Percentiles rank a stretch among this genome's conserved stretches.
Conservation (phyloP, 2,797 vertebrate species). For the Myotis myotis region DNA sequence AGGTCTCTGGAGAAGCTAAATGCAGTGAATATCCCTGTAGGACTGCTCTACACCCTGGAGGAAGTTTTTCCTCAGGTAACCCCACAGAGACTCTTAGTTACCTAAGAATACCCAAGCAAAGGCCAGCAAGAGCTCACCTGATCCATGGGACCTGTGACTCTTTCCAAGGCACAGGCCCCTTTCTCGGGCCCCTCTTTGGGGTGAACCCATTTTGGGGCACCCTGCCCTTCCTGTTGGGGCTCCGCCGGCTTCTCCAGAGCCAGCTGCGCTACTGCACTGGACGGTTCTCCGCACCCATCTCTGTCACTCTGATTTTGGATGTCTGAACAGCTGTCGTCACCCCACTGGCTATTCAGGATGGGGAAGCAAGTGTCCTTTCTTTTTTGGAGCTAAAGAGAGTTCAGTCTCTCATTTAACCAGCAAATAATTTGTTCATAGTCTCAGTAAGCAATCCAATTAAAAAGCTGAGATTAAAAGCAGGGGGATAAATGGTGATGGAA, state of each 20-base stretch:
- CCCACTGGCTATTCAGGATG: background rate
- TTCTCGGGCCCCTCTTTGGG: background rate
- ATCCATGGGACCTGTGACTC: background rate
- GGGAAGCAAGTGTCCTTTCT: background rate
- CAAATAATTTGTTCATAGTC: background rate
- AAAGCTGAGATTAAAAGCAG: background rate
- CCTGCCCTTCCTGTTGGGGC: background rate
- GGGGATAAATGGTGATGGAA: background rate
- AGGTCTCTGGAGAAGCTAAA: background rate
- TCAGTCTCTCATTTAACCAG: background rate
- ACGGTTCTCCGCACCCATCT: rapidly evolving
- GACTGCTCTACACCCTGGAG: background rate
- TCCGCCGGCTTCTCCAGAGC: background rate
- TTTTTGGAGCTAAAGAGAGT: background rate
- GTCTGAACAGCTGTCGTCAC: background rate
- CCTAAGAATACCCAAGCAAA: background rate
- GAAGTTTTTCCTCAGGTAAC: background rate
- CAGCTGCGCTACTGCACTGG: background rate
- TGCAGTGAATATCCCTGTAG: background rate
- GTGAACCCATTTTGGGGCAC: background rate
- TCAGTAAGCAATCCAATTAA: background rate
- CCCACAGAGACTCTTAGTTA: background rate
- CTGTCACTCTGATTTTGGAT: background rate
- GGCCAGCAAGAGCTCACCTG: background rate
- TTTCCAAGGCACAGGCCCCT: background rate